phyloP scores from a whole-genome alignment of 2,113 vertebrate genomes.

The Gracilinanus agilis region DNA sequence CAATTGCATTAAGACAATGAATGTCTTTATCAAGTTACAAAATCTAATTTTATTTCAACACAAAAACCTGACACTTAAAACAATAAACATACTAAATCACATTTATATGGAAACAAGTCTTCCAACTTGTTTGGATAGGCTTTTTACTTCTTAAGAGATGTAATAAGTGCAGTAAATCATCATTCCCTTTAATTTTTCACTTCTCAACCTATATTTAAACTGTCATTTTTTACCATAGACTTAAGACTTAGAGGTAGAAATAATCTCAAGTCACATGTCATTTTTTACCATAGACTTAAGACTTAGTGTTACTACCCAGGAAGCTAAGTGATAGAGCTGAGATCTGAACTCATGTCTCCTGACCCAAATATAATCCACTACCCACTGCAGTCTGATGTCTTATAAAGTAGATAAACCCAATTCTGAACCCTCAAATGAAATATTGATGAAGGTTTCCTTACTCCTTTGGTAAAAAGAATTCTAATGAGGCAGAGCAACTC shows the following conservation, averaged over 20 bases:
- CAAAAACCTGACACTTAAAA: constrained; percentile 34
- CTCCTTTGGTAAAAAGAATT: not conserved
- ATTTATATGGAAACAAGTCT: not conserved
- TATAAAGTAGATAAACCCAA: not conserved
- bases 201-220: not conserved
- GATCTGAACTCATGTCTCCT: not conserved
- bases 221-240: not conserved
- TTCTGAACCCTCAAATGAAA: not conserved
- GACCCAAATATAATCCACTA: not conserved
- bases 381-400: not conserved
- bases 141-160: not conserved
- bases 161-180: not conserved
- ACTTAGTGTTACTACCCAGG: not conserved
- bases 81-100: not conserved
- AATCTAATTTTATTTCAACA: constrained; percentile 54
- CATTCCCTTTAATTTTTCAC: not conserved
- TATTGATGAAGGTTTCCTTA: not conserved
- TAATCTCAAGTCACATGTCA: not conserved
- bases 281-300: not conserved
- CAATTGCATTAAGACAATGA: constrained; percentile 29
- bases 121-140: not conserved
- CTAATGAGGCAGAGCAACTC: not conserved
- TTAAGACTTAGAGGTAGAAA: not conserved
- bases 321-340: not conserved
- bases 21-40: constrained; percentile 44